phyloP scores from a whole-genome alignment of 1,140 invertebrate species.

The Yoshiicerus persimilis region DNA sequence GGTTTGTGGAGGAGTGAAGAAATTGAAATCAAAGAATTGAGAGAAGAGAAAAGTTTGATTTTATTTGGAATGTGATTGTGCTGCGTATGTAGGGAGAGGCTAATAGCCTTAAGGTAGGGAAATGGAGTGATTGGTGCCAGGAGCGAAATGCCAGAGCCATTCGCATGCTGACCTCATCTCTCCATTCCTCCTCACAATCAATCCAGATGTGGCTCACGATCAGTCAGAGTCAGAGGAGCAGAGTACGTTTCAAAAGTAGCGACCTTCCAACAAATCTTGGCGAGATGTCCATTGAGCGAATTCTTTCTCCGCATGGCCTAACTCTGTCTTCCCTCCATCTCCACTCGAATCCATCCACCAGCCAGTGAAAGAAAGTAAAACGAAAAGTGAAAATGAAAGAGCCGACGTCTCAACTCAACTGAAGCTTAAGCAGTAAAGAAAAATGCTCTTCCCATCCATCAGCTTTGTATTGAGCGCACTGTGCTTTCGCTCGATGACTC shows the following conservation, averaged over 20 bases:
- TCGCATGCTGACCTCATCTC: neutral
- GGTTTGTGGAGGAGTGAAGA: neutral
- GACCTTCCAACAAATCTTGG: neutral
- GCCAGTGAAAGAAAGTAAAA: neutral
- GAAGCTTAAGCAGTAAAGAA: neutral
- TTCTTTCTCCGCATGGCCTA: neutral
- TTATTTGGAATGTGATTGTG: neutral
- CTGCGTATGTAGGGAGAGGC: neutral
- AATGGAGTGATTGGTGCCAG: neutral
- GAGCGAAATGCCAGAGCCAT: neutral
- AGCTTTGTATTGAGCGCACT: neutral
- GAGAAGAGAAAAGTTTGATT: neutral
- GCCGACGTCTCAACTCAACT: constrained; percentile 4
- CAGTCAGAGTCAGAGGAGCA: neutral
- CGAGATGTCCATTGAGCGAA: constrained; percentile 2
- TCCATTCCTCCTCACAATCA: neutral
- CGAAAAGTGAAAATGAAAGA: constrained; percentile 20
- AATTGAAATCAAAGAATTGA: neutral
- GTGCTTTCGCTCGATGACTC: neutral
- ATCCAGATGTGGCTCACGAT: neutral
- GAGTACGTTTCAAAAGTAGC: neutral
- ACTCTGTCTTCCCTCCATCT: neutral
- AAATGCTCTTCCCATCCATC: constrained; percentile 5
- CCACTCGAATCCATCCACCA: neutral
- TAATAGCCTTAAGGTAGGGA: neutral